Conservation (phyloP, 2,888 invertebrate species). For the Callimorpha dominula region DNA sequence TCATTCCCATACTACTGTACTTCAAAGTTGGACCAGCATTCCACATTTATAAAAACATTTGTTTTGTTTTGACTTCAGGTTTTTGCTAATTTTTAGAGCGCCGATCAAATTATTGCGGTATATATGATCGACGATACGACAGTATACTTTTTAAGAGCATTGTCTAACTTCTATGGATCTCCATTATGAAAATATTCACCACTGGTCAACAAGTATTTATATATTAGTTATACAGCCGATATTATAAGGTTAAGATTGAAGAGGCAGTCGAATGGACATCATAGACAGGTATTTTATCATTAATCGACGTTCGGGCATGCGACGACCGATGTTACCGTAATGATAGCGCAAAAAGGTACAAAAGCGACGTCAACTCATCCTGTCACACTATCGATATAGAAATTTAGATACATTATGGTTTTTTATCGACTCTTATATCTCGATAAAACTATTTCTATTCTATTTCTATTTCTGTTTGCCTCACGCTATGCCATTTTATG, state of each 20-base stretch:
- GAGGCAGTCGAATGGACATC: slow-evolving; percentile 48
- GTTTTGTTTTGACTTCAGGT: no score
- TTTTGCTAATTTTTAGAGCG: no score
- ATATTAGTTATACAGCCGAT: slow-evolving; percentile 30
- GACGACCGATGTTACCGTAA: slow-evolving; percentile 67
- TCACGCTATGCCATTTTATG: slow-evolving; percentile 20
- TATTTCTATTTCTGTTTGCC: slow-evolving; percentile 16
- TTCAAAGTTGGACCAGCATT: no score
- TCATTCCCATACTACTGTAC: no score
- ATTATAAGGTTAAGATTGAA: slow-evolving; percentile 36
- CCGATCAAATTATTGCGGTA: no score
- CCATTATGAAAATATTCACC: neutral
- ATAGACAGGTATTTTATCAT: slow-evolving; percentile 67
- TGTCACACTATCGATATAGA: slow-evolving; percentile 39
- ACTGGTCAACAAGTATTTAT: neutral
- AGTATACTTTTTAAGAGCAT: no score
- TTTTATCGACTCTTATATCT: slow-evolving; percentile 33
- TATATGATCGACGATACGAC: no score
- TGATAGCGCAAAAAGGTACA: slow-evolving; percentile 67
- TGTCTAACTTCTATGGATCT: neutral
- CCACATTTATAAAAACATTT: no score
- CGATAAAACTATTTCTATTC: no score
- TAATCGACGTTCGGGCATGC: slow-evolving; percentile 60
- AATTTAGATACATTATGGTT: slow-evolving; percentile 41
- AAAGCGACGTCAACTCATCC: slow-evolving; percentile 50